Evolutionary conservation across 2,113 vertebrate species (phyloP).

Genomic region (Platanista minor): DNA sequence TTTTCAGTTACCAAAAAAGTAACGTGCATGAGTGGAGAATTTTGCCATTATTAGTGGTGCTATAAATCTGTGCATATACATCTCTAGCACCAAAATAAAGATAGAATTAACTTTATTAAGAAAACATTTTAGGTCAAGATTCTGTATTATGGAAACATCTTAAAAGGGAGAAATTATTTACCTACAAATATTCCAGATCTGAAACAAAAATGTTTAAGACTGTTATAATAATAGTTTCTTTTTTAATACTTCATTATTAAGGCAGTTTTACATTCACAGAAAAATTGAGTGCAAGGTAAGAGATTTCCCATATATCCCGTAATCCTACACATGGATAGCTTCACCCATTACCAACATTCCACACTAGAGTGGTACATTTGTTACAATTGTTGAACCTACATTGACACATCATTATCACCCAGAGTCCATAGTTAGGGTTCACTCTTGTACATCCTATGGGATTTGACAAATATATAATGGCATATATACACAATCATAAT

Average conservation of each 20-base stretch:
- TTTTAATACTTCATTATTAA: background rate
- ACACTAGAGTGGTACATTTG: background rate
- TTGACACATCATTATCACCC: background rate
- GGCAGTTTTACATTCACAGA: background rate
- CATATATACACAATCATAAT: background rate
- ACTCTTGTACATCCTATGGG: background rate
- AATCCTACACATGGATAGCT: background rate
- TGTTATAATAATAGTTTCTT: background rate
- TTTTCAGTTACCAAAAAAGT: background rate
- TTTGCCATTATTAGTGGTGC: background rate
- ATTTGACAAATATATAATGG: background rate
- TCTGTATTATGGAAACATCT: background rate
- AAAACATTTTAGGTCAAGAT: background rate
- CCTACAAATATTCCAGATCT: background rate
- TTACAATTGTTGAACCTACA: background rate
- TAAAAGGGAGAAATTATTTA: background rate
- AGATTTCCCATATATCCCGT: background rate
- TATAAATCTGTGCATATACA: background rate
- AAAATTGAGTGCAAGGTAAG: background rate
- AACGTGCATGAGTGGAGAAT: background rate
- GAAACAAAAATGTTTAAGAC: background rate
- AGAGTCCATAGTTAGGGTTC: background rate
- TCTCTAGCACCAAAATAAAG: background rate
- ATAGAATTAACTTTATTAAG: background rate
- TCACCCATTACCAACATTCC: background rate